Conservation (phyloP, 1,140 invertebrate species). For the Calliopsis andreniformis region DNA sequence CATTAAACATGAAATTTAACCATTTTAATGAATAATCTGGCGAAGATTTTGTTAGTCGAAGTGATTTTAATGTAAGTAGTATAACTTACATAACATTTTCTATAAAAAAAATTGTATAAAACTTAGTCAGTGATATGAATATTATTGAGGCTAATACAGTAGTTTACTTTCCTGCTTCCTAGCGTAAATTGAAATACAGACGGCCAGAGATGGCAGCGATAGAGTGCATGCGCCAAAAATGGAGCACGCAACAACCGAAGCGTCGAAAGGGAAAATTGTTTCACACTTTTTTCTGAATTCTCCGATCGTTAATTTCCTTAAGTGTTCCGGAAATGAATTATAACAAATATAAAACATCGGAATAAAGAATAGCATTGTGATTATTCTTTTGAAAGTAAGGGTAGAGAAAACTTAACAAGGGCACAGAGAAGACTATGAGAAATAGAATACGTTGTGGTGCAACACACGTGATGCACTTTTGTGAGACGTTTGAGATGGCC, state of each 20-base stretch:
- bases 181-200: background rate
- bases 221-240: slow-evolving; percentile 2
- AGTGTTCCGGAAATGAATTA: no score
- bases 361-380: background rate
- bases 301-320: no score
- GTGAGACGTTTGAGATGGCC: slow-evolving; percentile 27
- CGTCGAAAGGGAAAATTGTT: slow-evolving; percentile 1
- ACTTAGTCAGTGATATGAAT: no score
- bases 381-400: background rate
- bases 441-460: background rate
- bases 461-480: slow-evolving; percentile 2
- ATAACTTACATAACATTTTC: no score
- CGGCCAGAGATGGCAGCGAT: background rate
- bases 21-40: background rate
- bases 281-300: background rate
- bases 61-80: background rate
- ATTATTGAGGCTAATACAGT: no score
- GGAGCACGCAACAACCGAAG: background rate
- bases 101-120: no score
- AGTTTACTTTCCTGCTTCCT: background rate
- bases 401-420: background rate
- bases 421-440: background rate
- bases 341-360: background rate
- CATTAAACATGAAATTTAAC: background rate
- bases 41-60: background rate